These are phyloP conservation scores for Masticophis lateralis DNA, from an alignment of 2,797 vertebrate species.

Conservation along the genomic window DNA sequence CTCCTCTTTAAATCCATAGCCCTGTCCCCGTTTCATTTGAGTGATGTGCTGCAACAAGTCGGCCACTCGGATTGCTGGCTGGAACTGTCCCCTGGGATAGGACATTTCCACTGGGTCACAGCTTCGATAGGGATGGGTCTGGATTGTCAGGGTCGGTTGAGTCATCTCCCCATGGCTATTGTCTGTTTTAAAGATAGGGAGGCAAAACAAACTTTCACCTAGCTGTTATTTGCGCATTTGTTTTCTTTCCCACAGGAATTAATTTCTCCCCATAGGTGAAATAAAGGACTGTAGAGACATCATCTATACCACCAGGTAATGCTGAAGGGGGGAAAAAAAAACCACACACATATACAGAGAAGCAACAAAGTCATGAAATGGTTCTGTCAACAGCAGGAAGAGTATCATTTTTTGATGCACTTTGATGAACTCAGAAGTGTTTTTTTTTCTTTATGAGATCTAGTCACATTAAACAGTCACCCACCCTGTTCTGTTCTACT, in stretches of 20 bases:
- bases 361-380: background rate
- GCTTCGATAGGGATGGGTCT: slow-evolving; percentile 91
- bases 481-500: background rate
- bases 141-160: slow-evolving; percentile 90
- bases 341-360: background rate
- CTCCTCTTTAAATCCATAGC: slow-evolving; percentile 96
- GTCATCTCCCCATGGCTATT: slow-evolving; percentile 87
- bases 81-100: slow-evolving; percentile 92
- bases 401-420: background rate
- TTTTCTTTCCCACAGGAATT: background rate
- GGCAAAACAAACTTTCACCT: slow-evolving; percentile 51
- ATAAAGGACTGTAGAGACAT: slow-evolving; percentile 15
- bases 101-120: slow-evolving; percentile 95
- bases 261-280: background rate
- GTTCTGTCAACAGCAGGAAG: background rate
- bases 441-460: background rate
- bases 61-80: slow-evolving; percentile 92
- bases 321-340: background rate
- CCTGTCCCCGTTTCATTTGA: slow-evolving; percentile 97
- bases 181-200: slow-evolving; percentile 75
- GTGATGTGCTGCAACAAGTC: slow-evolving; percentile 97
- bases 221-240: background rate
- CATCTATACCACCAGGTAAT: background rate
- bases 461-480: background rate
- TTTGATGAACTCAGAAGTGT: background rate